These are phyloP conservation scores for Noctua comes DNA, from an alignment of 2,888 invertebrate genomes.

Conservation along the genomic window DNA sequence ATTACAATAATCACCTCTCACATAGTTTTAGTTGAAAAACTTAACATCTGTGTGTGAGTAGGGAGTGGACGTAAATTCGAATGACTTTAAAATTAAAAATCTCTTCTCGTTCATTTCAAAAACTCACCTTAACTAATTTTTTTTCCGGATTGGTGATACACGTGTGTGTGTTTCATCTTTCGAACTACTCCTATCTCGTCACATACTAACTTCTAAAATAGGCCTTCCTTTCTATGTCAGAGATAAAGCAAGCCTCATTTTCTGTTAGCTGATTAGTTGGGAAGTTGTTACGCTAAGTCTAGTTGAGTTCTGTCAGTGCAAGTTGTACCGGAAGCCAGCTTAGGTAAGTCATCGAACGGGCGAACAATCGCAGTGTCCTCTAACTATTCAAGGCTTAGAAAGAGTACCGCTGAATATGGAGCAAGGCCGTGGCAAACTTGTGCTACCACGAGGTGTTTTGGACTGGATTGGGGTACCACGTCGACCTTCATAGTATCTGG, in stretches of 20 bases:
- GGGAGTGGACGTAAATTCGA: no score
- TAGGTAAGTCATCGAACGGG: constrained; percentile 7
- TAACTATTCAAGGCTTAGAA: background rate
- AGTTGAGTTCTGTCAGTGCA: constrained; percentile 7
- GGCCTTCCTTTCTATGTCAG: constrained; percentile 8
- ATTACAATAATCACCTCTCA: no score
- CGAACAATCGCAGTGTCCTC: constrained; percentile 11
- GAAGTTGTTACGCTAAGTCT: constrained; percentile 25
- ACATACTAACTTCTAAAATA: background rate
- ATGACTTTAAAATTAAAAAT: no score
- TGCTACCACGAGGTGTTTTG: background rate
- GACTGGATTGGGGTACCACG: no score
- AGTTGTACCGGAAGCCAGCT: constrained; percentile 19
- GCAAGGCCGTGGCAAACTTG: background rate
- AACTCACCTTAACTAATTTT: background rate
- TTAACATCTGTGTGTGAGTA: no score
- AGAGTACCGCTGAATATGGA: background rate
- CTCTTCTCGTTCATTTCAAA: no score
- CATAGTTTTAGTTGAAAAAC: no score
- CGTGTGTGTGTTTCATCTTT: background rate
- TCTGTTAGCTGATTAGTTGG: constrained; percentile 31
- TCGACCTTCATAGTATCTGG: background rate
- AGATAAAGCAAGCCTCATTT: constrained; percentile 23
- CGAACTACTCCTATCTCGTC: background rate
- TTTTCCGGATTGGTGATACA: background rate